Evolutionary conservation across 1,140 invertebrate species (phyloP).

Genomic region (Drosophila carrolli): DNA sequence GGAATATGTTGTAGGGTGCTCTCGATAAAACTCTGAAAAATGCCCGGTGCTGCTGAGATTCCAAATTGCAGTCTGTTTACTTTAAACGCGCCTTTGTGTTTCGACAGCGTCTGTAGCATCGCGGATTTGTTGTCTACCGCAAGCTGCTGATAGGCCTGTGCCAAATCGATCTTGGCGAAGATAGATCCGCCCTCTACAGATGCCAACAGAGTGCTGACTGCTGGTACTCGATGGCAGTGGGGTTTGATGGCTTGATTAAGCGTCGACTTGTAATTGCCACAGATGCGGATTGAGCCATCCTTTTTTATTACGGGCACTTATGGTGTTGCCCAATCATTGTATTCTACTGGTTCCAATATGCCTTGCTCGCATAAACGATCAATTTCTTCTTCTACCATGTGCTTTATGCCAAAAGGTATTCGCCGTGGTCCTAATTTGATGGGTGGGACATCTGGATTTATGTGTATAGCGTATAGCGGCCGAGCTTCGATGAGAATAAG

Average conservation of each 20-base stretch:
- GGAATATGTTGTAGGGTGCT: too few relatives aligned
- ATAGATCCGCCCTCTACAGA: too few relatives aligned
- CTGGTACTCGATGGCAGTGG: slow-evolving; percentile 2
- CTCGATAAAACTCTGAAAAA: too few relatives aligned
- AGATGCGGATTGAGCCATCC: too few relatives aligned
- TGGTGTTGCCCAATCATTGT: too few relatives aligned
- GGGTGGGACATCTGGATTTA: background rate
- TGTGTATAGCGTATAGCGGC: background rate
- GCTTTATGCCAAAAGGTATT: background rate
- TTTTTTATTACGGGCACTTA: too few relatives aligned
- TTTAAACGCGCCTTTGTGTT: slow-evolving; percentile 7
- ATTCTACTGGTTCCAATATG: too few relatives aligned
- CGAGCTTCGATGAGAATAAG: background rate
- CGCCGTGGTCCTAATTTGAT: background rate
- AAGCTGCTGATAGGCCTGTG: slow-evolving; percentile 3
- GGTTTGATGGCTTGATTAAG: slow-evolving; percentile 2
- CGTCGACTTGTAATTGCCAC: background rate
- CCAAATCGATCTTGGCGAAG: slow-evolving; percentile 7
- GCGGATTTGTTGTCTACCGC: background rate
- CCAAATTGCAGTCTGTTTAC: background rate
- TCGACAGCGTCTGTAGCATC: background rate
- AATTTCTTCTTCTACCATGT: background rate
- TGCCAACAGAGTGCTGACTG: slow-evolving; percentile 1
- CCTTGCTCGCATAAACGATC: background rate
- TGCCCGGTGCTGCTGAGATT: too few relatives aligned